Evolutionary conservation across 64 coral and sea anemone species (phyloP).

Genomic region (Montipora foliosa): DNA sequence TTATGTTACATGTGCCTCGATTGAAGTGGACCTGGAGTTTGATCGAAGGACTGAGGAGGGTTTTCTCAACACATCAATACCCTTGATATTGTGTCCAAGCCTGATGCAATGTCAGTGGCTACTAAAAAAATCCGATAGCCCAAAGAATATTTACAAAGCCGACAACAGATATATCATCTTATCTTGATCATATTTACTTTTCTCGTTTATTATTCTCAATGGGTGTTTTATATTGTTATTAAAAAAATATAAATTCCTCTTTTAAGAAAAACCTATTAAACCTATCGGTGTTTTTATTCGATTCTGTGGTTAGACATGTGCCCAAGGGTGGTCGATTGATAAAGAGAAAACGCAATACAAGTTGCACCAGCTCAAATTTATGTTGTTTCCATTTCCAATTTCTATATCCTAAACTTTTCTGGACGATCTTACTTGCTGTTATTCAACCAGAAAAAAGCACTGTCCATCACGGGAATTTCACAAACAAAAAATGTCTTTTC

Average conservation of each 20-base stretch:
- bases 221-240: not conserved
- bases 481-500: not conserved
- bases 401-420: too few species aligned
- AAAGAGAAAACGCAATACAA: not conserved
- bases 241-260: not conserved
- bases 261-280: not conserved
- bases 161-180: not conserved
- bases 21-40: not conserved
- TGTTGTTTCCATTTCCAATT: too few species aligned
- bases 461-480: not conserved
- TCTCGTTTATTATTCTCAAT: not conserved
- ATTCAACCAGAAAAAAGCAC: too few species aligned
- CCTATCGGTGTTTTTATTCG: not conserved
- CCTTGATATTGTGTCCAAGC: not conserved
- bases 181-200: not conserved
- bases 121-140: not conserved
- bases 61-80: not conserved
- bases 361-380: not conserved
- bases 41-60: not conserved
- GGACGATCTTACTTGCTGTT: too few species aligned
- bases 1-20: not conserved
- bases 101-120: not conserved
- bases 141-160: not conserved
- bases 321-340: not conserved
- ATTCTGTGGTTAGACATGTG: not conserved